Evolutionary conservation across 2,113 vertebrate genomes (phyloP), one percentile per base, ranked within the genome.

Genomic region (Parotia lawesii): DNA sequence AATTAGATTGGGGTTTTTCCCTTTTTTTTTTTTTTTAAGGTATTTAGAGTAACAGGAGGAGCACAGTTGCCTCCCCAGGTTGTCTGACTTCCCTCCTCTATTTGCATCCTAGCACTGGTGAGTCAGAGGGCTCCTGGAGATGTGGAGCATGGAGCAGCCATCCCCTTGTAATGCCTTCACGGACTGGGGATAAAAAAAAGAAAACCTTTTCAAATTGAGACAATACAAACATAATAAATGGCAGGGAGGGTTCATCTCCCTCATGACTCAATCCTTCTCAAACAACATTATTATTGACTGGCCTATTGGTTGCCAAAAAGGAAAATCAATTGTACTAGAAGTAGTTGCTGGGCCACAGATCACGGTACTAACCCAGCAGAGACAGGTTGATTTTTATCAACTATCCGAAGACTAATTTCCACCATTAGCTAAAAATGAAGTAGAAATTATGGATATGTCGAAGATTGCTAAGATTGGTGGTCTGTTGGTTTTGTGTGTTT

Each of bases 221-320:
- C 97, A 98, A 97, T 98, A 96, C 97, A 98, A 97, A 98, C 94
- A 96, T 97, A 98, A 98, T 98, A 98, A 98, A 97, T 98, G 96
- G 95, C 97, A 96, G 89, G 87, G 97, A 97, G 93, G 94, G 95
- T 97, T 97, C 97, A 89, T 97, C 97, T 98, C 97, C 95, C 90
- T 97, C 94, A 95, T 98, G 97, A 97, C 95, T 98, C 97, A 97
- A 61, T 98, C 97, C 94, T 97, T 97, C 97, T 98, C 97, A 98
- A 98, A 98, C 97, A 97, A 96, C 97, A 97, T 98, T 98, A 98
- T 98, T 98, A 98, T 98, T 98, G 98, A 98, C 97, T 98, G 97
- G 90, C 94, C 96, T 97, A 97, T 98, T 96, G 96, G 97, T 97
- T 98, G 98, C 98, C 98, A 98, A 97, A 98, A 98, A 97, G 90